Percentiles rank a stretch among this genome's conserved stretches.
These are phyloP conservation scores for Bombyx huttoni DNA, from an alignment of 2,888 invertebrate species.

Conservation along the genomic window DNA sequence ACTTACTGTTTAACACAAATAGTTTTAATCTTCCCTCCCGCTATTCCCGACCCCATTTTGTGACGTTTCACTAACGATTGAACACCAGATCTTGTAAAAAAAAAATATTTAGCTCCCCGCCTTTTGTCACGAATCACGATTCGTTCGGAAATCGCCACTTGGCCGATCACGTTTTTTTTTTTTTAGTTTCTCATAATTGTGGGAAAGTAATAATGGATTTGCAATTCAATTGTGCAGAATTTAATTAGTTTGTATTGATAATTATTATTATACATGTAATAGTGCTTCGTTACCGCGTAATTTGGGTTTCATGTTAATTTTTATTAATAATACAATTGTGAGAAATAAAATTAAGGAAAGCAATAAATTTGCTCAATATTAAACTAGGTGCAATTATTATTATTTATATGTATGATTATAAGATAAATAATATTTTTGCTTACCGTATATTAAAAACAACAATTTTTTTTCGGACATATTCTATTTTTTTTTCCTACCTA, in stretches of 20 bases:
- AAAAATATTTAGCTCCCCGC: conserved; percentile 22
- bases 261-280: no score
- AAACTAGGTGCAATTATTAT: no score
- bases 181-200: conserved; percentile 49
- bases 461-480: no score
- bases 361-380: no score
- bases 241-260: conserved; percentile 17
- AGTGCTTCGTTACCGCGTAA: background rate
- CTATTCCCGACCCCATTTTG: conserved; percentile 32
- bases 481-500: no score
- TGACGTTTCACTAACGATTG: conserved; percentile 42
- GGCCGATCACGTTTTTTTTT: conserved; percentile 29
- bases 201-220: conserved; percentile 22
- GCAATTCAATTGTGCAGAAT: background rate
- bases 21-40: background rate
- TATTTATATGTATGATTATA: no score
- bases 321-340: background rate
- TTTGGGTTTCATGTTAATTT: background rate
- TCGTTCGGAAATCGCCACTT: conserved; percentile 49
- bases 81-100: conserved; percentile 30
- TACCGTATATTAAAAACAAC: no score
- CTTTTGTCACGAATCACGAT: conserved; percentile 34
- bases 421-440: no score
- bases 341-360: background rate
- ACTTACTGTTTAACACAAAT: background rate